A percentile compares a stretch with the other conserved stretches of the same genome.
Conservation (phyloP, 2,113 vertebrate genomes). For the Eulemur rufifrons region DNA sequence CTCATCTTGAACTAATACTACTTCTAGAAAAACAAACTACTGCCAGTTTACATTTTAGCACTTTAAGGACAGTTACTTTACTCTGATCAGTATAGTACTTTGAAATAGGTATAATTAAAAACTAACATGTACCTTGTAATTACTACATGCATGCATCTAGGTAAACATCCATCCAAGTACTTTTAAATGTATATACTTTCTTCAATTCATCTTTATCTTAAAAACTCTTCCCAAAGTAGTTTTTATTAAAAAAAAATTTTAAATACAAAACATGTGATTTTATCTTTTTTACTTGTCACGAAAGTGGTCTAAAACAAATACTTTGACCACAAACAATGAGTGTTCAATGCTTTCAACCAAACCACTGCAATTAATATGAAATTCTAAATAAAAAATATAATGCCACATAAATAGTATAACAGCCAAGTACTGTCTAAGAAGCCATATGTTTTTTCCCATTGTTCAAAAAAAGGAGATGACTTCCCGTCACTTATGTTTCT, state of each 20-base stretch:
- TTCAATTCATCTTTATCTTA: slow-evolving; percentile 34
- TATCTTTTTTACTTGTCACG: slow-evolving; percentile 53
- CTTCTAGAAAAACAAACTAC: slow-evolving; percentile 44
- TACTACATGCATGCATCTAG: not conserved
- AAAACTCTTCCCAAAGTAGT: not conserved
- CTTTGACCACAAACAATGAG: slow-evolving; percentile 80
- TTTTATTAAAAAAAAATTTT: slow-evolving; percentile 13
- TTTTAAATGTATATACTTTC: not conserved
- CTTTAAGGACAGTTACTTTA: slow-evolving; percentile 37
- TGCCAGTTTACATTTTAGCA: slow-evolving; percentile 17
- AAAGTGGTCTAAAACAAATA: slow-evolving; percentile 81
- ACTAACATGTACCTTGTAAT: not conserved
- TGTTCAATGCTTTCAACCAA: slow-evolving; percentile 85
- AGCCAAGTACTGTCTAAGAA: slow-evolving; percentile 94
- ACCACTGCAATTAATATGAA: slow-evolving; percentile 88
- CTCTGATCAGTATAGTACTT: slow-evolving; percentile 1
- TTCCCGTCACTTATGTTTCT: slow-evolving; percentile 99
- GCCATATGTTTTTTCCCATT: slow-evolving; percentile 99
- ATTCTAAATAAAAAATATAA: slow-evolving; percentile 91
- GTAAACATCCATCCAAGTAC: not conserved
- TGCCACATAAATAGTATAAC: slow-evolving; percentile 90
- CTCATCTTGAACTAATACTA: slow-evolving; percentile 18
- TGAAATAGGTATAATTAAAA: slow-evolving; percentile 45
- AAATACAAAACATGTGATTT: slow-evolving; percentile 61
- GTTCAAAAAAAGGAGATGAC: slow-evolving; percentile 98